A percentile compares a stretch with the other conserved stretches of the same genome.
Conservation (phyloP, 2,888 invertebrate species). For the Drosophila subsilvestris region DNA sequence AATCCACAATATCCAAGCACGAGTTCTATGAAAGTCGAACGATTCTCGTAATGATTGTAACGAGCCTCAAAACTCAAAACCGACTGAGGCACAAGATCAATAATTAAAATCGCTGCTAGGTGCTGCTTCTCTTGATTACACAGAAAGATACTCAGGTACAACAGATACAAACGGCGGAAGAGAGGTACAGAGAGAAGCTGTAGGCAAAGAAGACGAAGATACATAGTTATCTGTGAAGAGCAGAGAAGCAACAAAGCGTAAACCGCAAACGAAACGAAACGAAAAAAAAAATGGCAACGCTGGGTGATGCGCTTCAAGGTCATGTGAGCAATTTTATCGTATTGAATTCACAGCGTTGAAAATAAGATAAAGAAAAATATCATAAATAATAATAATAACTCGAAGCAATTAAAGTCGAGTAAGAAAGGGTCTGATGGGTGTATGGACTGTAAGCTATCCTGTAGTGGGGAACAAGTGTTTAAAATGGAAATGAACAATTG, state of each 20-base stretch:
- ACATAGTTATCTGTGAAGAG: conserved; percentile 26
- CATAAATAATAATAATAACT: conserved; percentile 40
- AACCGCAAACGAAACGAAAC: conserved; percentile 25
- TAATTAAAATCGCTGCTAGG: conserved; percentile 50
- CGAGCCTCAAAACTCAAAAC: conserved; percentile 27
- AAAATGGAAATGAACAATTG: neutral
- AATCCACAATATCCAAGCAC: conserved; percentile 38
- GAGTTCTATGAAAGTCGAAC: conserved; percentile 35
- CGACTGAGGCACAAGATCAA: conserved; percentile 47
- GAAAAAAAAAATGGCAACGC: conserved; percentile 22
- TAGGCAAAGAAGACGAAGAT: conserved; percentile 20
- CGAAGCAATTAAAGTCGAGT: conserved; percentile 29
- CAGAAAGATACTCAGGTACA: conserved; percentile 29
- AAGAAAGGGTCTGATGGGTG: neutral
- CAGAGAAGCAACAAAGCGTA: conserved; percentile 7
- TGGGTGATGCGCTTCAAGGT: conserved; percentile 45
- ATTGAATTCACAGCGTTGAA: conserved; percentile 42
- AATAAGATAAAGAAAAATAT: conserved; percentile 38
- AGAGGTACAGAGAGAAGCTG: conserved; percentile 4
- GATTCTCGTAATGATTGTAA: conserved; percentile 37
- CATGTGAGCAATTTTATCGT: conserved; percentile 35
- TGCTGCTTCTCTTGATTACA: conserved; percentile 43
- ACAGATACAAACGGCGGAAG: neutral
- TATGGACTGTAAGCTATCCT: too few relatives aligned
- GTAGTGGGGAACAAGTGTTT: too few relatives aligned